These are phyloP conservation scores for Penaeus indicus DNA, from an alignment of 1,140 invertebrate species.

Conservation along the genomic window DNA sequence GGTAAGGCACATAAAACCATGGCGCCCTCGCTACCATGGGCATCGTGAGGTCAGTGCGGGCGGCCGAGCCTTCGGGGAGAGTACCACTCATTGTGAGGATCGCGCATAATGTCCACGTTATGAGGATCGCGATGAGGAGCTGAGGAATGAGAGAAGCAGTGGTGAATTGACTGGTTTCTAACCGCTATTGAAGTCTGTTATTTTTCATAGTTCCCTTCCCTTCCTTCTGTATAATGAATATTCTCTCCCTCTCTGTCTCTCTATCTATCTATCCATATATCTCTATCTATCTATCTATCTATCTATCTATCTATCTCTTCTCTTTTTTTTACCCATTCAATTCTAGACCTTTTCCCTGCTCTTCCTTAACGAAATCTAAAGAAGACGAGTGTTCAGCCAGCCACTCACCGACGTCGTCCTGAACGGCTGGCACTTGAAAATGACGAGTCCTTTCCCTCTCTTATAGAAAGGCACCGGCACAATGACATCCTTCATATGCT, in stretches of 20 bases:
- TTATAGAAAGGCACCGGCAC: constrained; percentile 72
- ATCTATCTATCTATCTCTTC: no score
- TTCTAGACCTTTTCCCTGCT: no score
- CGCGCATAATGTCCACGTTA: constrained; percentile 84
- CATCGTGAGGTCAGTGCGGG: constrained; percentile 83
- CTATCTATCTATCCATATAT: no score
- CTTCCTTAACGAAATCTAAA: no score
- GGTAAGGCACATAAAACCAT: not conserved
- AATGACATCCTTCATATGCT: constrained; percentile 81
- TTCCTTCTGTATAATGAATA: no score
- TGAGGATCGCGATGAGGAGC: constrained; percentile 83
- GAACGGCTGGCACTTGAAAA: constrained; percentile 24
- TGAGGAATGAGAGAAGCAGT: constrained; percentile 68
- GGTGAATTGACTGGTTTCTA: not conserved
- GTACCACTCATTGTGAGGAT: constrained; percentile 80
- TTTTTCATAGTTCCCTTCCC: no score
- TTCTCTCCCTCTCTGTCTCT: not conserved
- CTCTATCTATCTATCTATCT: no score
- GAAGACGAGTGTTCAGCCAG: not conserved
- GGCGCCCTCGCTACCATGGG: constrained; percentile 62
- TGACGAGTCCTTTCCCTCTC: not conserved
- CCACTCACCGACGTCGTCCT: constrained; percentile 36
- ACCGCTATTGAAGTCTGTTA: no score
- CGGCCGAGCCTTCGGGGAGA: constrained; percentile 79
- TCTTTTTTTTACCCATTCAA: no score